A percentile compares a stretch with the other conserved stretches of the same genome.
Evolutionary conservation across 1,140 invertebrate species (phyloP).

Genomic region (Leptonema lineaticorne): DNA sequence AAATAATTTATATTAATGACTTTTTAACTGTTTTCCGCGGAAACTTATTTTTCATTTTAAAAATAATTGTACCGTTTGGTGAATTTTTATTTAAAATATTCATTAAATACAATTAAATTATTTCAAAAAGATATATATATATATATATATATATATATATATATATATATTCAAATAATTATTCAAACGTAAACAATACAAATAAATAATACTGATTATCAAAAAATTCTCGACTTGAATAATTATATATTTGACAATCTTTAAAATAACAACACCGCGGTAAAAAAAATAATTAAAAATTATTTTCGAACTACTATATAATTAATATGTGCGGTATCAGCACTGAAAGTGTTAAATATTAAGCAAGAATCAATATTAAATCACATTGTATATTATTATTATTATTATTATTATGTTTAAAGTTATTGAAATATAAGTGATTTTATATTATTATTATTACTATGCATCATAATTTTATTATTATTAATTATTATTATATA

Average conservation of each 20-base stretch:
- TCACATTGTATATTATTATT: constrained; percentile 35
- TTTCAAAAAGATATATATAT: too few species aligned
- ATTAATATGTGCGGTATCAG: neutral
- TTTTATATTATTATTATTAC: constrained; percentile 38
- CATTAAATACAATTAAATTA: too few species aligned
- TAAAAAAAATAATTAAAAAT: constrained; percentile 2
- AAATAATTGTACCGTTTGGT: too few species aligned
- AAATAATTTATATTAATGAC: constrained; percentile 6
- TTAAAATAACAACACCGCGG: constrained; percentile 10
- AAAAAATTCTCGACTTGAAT: too few species aligned
- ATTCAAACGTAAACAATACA: too few species aligned
- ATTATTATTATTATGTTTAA: constrained; percentile 41
- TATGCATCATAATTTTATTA: constrained; percentile 34
- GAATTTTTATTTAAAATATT: too few species aligned
- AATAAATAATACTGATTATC: too few species aligned
- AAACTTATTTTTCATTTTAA: too few species aligned
- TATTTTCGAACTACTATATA: constrained; percentile 6
- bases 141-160: too few species aligned
- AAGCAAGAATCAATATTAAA: constrained; percentile 29
- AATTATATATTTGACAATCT: neutral
- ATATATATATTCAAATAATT: too few species aligned
- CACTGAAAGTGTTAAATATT: constrained; percentile 22
- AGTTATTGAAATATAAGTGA: constrained; percentile 39
- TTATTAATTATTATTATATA: constrained; percentile 31
- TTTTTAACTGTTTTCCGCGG: constrained; percentile 21